A percentile compares a stretch with the other conserved stretches of the same genome.
Evolutionary conservation across 2,113 vertebrate species (phyloP).

Genomic region (Cephalopterus ornatus): DNA sequence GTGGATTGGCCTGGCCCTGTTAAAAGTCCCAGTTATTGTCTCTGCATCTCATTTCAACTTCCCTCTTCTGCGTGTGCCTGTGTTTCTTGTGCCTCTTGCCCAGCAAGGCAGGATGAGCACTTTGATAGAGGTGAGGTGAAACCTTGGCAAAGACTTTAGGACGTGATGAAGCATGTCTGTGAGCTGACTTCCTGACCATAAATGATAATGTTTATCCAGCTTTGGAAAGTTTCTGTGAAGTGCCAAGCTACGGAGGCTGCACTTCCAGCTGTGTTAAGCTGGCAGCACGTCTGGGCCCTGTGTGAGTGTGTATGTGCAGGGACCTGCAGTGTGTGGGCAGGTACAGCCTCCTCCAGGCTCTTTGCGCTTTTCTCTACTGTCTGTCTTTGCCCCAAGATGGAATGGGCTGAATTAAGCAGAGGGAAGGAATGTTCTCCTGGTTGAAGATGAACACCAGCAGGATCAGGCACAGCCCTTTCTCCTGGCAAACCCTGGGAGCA

Average conservation of each 20-base stretch:
- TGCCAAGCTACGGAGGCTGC: not conserved
- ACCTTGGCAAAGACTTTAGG: not conserved
- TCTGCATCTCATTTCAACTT: not conserved
- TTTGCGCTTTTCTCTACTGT: not conserved
- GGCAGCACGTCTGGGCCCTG: not conserved
- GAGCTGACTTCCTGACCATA: constrained; percentile 9
- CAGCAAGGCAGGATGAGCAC: not conserved
- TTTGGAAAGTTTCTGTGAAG: not conserved
- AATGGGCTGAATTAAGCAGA: not conserved
- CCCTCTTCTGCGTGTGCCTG: not conserved
- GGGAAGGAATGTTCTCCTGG: not conserved
- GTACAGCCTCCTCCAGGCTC: not conserved
- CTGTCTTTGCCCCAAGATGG: not conserved
- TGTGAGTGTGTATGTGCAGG: not conserved
- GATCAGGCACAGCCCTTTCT: not conserved
- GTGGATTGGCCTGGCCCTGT: not conserved
- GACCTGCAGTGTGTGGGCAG: not conserved
- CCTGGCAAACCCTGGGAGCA: not conserved
- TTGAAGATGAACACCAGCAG: not conserved
- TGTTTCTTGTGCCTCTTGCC: not conserved
- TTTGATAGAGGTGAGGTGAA: not conserved
- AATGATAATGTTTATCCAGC: not conserved
- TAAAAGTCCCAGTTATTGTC: not conserved
- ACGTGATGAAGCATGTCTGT: not conserved
- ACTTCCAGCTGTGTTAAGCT: not conserved